Base-by-base conservation (phyloP, 2,113 vertebrate species). In the Grantiella picta region DNA sequence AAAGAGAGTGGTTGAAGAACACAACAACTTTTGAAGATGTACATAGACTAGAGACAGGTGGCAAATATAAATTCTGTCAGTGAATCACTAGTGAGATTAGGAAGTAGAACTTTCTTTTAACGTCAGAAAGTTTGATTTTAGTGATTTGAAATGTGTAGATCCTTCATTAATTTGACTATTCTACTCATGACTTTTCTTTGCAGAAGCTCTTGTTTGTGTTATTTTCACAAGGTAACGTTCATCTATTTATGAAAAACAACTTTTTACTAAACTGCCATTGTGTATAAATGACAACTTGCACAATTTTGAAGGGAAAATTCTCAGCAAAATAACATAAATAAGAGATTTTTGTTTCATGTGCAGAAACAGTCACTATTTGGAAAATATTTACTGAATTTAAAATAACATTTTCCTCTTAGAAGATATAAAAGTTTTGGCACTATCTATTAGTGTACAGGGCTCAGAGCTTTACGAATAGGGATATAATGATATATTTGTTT, bases 11-110 rank as follows among this genome's bases (percentile, higher is more conserved):
- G 11, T 12, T 73, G 45, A 80, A 76, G 54, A 89, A 45, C 10
- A n/a, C 14, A 15, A 7, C 2, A 0, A 23, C 3, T 0, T 72
- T 64, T 94, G 31, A 76, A 84, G 50, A 31, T 2, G 4, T 45
- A 22, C n/a, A 47, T 85, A 49, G 78, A 47, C 21, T 27, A 35
- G 50, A 35, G 25, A 29, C 4, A 68, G 20, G 23, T 3, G 4
- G 11, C 12, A 13, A 66, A 75, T 40, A 56, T 13, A 75, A 89
- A 83, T 64, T 92, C 12, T 44, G 25, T 15, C 44, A 83, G 10
- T 59, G 50, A 92, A 56, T 18, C 64, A 31, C 15, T 54, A 59
- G 14, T 69, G 40, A 82, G 29, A 47, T 76, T 27, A 53, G 40
- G 17, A 78, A 84, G 33, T 15, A 61, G 21, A 91, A 65, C 17